Evolutionary conservation across 2,113 vertebrate species (phyloP).

Genomic region (Furnarius figulus): DNA sequence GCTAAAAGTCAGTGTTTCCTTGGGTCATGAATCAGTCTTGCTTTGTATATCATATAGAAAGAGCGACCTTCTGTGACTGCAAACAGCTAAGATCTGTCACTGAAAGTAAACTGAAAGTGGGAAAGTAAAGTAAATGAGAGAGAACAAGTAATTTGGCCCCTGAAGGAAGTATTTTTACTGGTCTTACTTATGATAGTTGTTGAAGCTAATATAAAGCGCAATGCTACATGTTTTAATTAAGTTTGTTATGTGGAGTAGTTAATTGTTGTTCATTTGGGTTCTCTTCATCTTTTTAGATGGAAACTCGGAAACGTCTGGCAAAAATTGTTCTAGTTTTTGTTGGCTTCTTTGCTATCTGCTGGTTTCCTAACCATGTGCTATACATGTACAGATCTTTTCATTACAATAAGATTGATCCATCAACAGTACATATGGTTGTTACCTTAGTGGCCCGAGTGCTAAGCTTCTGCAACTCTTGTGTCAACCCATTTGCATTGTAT

Average conservation of each 20-base stretch:
- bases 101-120: neutral
- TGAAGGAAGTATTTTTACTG: neutral
- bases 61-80: neutral
- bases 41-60: neutral
- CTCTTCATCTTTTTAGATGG: conserved; percentile 81
- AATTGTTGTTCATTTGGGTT: neutral
- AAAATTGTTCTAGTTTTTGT: conserved; percentile 95
- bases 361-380: conserved; percentile 92
- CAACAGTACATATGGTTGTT: conserved; percentile 84
- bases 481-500: conserved; percentile 94
- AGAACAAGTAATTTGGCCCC: neutral
- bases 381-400: conserved; percentile 95
- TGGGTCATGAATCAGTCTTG: neutral
- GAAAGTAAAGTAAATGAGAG: neutral
- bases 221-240: neutral
- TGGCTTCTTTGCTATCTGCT: conserved; percentile 88
- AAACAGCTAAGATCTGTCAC: neutral
- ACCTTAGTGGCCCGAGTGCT: conserved; percentile 87
- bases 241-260: neutral
- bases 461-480: conserved; percentile 92
- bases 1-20: neutral
- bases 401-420: conserved; percentile 85
- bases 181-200: neutral
- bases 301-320: conserved; percentile 91
- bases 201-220: neutral